phyloP scores from a whole-genome alignment of 1,140 invertebrate genomes.

The Cecropterus lyciades region DNA sequence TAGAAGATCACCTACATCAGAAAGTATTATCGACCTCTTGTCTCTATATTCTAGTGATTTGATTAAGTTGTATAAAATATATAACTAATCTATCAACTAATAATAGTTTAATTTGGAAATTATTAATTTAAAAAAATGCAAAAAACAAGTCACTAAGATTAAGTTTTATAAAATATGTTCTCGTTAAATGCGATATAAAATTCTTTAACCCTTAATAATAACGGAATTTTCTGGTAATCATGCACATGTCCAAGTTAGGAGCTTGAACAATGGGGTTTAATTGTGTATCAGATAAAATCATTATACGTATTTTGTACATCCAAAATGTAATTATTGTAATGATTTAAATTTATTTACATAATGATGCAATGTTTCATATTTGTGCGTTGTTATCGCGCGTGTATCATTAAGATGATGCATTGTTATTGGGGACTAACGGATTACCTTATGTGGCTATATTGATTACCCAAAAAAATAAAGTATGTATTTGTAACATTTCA shows the following conservation, averaged over 20 bases:
- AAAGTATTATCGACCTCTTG: too few relatives aligned
- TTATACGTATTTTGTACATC: slow-evolving; percentile 27
- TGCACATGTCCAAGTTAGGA: slow-evolving; percentile 22
- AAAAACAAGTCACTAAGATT: too few relatives aligned
- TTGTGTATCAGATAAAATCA: slow-evolving; percentile 34
- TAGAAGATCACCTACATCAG: too few relatives aligned
- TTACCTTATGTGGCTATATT: slow-evolving; percentile 22
- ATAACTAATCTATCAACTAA: too few relatives aligned
- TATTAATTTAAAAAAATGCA: too few relatives aligned
- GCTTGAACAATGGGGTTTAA: slow-evolving; percentile 27
- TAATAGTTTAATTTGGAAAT: too few relatives aligned
- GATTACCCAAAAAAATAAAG: slow-evolving; percentile 2
- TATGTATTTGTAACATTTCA: background rate
- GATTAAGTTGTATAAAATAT: too few relatives aligned
- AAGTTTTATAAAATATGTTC: slow-evolving; percentile 12
- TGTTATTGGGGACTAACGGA: slow-evolving; percentile 11
- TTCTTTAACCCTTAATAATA: slow-evolving; percentile 10
- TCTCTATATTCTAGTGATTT: too few relatives aligned
- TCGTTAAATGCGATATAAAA: slow-evolving; percentile 16
- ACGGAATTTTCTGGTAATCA: slow-evolving; percentile 23
- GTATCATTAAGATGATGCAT: slow-evolving; percentile 24
- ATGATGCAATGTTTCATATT: slow-evolving; percentile 29
- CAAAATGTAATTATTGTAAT: slow-evolving; percentile 33
- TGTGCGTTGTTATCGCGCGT: slow-evolving; percentile 21
- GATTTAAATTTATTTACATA: slow-evolving; percentile 37